These are phyloP conservation scores for Mobula birostris DNA, from an alignment of 2,113 vertebrate species.

Conservation along the genomic window DNA sequence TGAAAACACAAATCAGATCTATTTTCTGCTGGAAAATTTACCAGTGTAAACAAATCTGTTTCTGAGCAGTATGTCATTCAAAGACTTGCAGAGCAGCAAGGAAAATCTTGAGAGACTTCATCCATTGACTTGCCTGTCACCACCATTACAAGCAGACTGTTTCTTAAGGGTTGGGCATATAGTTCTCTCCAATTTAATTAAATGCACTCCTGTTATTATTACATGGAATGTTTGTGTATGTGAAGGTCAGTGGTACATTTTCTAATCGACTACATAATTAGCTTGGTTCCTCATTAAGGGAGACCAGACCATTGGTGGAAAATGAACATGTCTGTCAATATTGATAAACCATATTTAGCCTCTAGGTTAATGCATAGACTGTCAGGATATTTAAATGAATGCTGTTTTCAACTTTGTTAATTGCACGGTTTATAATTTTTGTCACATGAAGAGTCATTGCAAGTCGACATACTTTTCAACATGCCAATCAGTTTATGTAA, in stretches of 20 bases:
- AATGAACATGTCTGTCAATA: not conserved
- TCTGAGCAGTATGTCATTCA: not conserved
- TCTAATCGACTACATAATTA: not conserved
- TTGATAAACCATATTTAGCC: not conserved
- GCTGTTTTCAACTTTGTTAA: not conserved
- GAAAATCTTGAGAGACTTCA: not conserved
- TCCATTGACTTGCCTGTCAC: not conserved
- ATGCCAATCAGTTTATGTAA: not conserved
- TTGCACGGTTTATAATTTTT: not conserved
- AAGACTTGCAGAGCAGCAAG: not conserved
- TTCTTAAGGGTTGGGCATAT: conserved; percentile 1
- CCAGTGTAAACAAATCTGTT: not conserved
- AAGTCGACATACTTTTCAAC: not conserved
- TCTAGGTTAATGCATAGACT: not conserved
- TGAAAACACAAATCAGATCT: not conserved
- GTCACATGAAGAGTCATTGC: not conserved
- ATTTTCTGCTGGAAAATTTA: not conserved
- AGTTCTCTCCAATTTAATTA: not conserved
- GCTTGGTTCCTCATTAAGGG: not conserved
- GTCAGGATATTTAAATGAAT: not conserved
- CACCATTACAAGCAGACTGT: not conserved
- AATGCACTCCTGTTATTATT: not conserved
- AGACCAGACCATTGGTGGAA: not conserved
- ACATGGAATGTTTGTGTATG: not conserved
- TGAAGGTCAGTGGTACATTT: not conserved